Base-by-base conservation (phyloP, 1,140 invertebrate genomes). In the Nasonia vitripennis region DNA sequence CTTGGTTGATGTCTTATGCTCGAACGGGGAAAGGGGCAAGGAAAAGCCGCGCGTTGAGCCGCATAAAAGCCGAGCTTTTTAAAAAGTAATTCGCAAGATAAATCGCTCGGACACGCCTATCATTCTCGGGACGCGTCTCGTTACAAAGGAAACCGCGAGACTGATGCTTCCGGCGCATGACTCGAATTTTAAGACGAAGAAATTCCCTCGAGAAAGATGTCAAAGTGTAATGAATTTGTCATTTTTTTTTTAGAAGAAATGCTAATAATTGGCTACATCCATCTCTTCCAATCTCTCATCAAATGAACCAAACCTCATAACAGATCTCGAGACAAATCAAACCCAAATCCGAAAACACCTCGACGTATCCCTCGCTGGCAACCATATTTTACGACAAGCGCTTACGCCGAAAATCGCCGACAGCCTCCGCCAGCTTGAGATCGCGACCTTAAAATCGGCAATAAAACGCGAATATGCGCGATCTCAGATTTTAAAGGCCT, bases 401-500 rank as follows among this genome's bases (percentile, higher is more conserved):
- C 34, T 71, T 71, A 71, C 68, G 20, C 34, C 34, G 9, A 23
- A 84, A 68, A 84, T 84, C 74, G 73, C 17, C 34, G 34, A 70
- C 23, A 45, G 82, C 51, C 48, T 17, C 51, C 51, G 51, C n/a
- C 41, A 17, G 41, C 78, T 84, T 88, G 91, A 91, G 89, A 93
- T 92, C 91, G 92, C 91, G 92, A 89, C 89, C 91, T 93, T 93
- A 93, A 93, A 93, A 92, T 90, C 91, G 90, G 89, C 91, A 93
- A 93, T 93, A 93, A 93, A 90, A 93, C 90, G 75, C 89, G 90
- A 90, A 88, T 91, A 92, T 90, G 90, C 89, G 89, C 91, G 89
- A 90, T 90, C 88, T 90, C 88, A 89, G 90, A 91, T 91, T 90
- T 90, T 89, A 91, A 90, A 87, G 87, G 86, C 48, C 55, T 62